phyloP scores from a whole-genome alignment of 2,888 invertebrate genomes.

The Ecdyonurus torrentis region DNA sequence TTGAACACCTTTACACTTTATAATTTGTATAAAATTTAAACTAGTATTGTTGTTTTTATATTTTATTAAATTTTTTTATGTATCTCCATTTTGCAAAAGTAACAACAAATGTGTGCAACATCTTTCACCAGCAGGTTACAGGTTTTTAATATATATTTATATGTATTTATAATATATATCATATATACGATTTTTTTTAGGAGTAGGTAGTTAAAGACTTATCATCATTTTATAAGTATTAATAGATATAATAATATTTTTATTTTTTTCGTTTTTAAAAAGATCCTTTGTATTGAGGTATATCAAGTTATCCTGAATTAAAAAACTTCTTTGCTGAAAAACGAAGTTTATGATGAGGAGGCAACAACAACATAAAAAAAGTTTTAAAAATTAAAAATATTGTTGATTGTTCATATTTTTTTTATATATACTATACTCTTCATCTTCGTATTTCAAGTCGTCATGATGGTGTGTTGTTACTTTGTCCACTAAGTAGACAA shows the following conservation, averaged over 20 bases:
- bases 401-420: not conserved
- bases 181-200: not conserved
- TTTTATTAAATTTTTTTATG: no score
- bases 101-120: not conserved
- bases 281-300: constrained; percentile 2
- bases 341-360: not conserved
- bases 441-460: not conserved
- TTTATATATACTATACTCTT: not conserved
- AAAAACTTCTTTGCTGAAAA: not conserved
- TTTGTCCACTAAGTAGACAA: no score
- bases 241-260: not conserved
- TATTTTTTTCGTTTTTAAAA: constrained; percentile 4
- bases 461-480: not conserved
- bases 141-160: no score
- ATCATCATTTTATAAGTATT: not conserved
- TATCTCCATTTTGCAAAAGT: not conserved
- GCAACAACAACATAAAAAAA: no score
- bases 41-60: no score
- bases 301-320: not conserved
- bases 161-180: no score
- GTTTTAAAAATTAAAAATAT: not conserved
- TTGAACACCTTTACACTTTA: no score
- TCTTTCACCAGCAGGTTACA: not conserved
- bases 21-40: no score
- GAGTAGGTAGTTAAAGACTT: not conserved